Base-by-base conservation (phyloP, 2,113 vertebrate genomes). In the Gallinago media region DNA sequence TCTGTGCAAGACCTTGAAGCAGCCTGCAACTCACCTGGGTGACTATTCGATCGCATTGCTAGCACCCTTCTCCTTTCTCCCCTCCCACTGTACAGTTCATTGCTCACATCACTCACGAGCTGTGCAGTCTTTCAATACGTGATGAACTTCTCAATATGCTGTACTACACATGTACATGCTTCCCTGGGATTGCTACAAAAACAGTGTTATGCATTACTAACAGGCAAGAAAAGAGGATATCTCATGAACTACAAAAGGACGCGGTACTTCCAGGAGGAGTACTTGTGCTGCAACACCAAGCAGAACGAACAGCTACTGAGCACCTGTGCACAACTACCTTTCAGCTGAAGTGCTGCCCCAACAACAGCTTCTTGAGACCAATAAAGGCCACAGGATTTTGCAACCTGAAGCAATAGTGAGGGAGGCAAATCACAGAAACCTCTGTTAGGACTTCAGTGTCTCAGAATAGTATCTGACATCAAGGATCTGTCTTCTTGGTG, bases 211-310 rank as follows among this genome's bases (percentile, higher is more conserved):
- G 9, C 23, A 12, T 59, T 68, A 38, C 32, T 40, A 44, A 71
- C 14, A 59, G 38, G 52, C 15, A 58, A 67, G 42, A 67, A 54
- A 49, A 49, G 4, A 40, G 63, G 22, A 1, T 17, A 17, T 15
- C 32, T 55, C 16, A 6, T 38, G 34, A 68, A 68, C 72, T 25
- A 61, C 1, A 3, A 14, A 71, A 72, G 29, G 19, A 63, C 46
- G 29, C 11, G 29, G 32, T 29, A 50, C 32, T 59, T 65, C 18
- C 25, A 67, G 42, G 23, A 3, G 4, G 9, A 50, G 5, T 15
- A 21, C 58, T 58, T 0, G 0, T 15, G 42, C 46, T 67, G 54
- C 44, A 56, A 31, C 6, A 32, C 40, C 58, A 63, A 63, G 3
- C 34, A 61, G 59, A 26, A 42, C 13, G 6, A 4, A 26, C 25